Conservation (phyloP, 2,113 vertebrate species). For the Cariama cristata region DNA sequence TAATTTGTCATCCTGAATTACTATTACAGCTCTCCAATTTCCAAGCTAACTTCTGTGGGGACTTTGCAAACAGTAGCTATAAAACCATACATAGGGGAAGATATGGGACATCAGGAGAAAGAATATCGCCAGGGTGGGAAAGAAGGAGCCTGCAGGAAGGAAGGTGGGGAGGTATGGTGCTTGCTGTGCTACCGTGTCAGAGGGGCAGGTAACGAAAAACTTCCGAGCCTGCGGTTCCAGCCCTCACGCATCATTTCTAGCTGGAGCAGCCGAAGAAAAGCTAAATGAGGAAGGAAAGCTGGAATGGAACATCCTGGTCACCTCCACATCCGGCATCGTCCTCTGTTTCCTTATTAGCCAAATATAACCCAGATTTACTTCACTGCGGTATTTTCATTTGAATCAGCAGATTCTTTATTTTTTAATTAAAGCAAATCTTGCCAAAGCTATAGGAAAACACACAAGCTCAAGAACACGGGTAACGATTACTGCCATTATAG, state of each 20-base stretch:
- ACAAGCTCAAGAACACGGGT: neutral
- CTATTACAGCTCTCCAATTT: neutral
- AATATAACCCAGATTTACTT: slow-evolving; percentile 46
- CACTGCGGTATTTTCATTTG: neutral
- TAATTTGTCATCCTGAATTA: neutral
- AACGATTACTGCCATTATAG: neutral
- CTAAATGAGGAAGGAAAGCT: slow-evolving; percentile 64
- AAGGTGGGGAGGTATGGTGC: neutral
- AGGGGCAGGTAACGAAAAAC: neutral
- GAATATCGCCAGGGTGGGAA: neutral
- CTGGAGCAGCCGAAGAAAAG: slow-evolving; percentile 24
- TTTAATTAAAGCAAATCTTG: neutral
- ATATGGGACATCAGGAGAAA: neutral
- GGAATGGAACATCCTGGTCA: slow-evolving; percentile 57
- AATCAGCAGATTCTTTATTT: neutral
- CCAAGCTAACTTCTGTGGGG: neutral
- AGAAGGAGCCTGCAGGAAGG: neutral
- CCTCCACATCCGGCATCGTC: slow-evolving; percentile 22
- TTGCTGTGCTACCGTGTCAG: neutral
- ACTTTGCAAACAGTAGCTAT: neutral
- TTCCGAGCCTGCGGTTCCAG: neutral
- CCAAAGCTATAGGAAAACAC: neutral
- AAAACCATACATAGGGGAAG: neutral
- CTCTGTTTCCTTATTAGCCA: slow-evolving; percentile 21
- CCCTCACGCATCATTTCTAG: neutral